Conservation (phyloP, 2,888 invertebrate genomes). For the Nomada hirtipes region DNA sequence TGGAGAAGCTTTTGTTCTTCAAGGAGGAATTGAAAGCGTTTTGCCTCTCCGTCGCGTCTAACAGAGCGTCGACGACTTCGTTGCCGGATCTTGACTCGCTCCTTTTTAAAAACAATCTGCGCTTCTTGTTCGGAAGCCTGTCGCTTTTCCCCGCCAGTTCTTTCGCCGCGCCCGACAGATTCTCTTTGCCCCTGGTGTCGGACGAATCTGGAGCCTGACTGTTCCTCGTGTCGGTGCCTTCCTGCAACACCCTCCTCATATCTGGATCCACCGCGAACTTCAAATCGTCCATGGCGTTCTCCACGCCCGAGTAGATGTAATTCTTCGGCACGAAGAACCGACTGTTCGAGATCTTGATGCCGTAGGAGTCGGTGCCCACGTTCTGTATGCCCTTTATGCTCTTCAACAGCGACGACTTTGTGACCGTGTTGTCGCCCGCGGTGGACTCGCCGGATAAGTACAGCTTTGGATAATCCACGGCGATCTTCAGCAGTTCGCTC, state of each 20-base stretch:
- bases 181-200: constrained; percentile 34
- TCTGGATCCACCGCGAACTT: constrained; percentile 79
- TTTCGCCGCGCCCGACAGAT: constrained; percentile 1
- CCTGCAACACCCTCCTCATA: constrained; percentile 79
- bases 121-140: constrained; percentile 15
- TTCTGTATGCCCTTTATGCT: constrained; percentile 75
- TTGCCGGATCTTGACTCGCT: constrained; percentile 50
- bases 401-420: constrained; percentile 67
- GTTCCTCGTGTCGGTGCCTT: constrained; percentile 21
- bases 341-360: constrained; percentile 78
- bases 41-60: constrained; percentile 27
- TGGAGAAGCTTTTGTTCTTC: constrained; percentile 21
- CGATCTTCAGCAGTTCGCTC: constrained; percentile 8
- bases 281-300: constrained; percentile 77
- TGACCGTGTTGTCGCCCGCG: constrained; percentile 25
- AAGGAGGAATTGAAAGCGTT: constrained; percentile 5
- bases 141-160: neutral
- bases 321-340: constrained; percentile 79
- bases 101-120: constrained; percentile 55
- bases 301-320: constrained; percentile 75
- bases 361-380: constrained; percentile 68
- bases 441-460: constrained; percentile 48
- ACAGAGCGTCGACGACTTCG: constrained; percentile 54
- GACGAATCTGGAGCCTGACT: neutral
- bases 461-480: constrained; percentile 66